Conservation (phyloP, 2,113 vertebrate genomes). For the Myotis davidii region DNA sequence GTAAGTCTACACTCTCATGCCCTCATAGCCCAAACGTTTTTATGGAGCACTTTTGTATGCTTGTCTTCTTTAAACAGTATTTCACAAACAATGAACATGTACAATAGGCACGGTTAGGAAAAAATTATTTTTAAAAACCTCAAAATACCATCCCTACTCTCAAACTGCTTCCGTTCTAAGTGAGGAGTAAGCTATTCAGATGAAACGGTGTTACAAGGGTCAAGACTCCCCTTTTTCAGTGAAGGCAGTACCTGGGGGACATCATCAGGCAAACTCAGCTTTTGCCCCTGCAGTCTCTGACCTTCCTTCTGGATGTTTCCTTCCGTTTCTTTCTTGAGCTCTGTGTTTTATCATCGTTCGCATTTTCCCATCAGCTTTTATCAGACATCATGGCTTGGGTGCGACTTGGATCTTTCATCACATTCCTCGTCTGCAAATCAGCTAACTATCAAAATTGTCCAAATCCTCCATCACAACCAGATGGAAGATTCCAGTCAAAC, state of each 20-base stretch:
- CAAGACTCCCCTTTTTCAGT: neutral
- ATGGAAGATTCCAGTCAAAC: constrained; percentile 69
- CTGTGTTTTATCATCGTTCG: constrained; percentile 16
- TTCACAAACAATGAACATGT: neutral
- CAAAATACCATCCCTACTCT: neutral
- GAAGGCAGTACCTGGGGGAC: neutral
- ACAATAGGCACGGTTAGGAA: no score
- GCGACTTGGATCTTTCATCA: constrained; percentile 39
- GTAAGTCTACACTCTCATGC: neutral
- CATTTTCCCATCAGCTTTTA: constrained; percentile 50
- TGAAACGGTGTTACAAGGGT: neutral
- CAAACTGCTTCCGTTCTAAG: neutral
- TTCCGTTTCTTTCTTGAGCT: neutral
- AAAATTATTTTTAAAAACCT: neutral
- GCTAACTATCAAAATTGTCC: constrained; percentile 67
- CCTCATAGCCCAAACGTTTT: neutral
- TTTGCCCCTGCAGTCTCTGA: neutral
- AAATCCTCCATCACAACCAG: constrained; percentile 62
- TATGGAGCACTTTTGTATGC: neutral
- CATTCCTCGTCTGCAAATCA: constrained; percentile 47
- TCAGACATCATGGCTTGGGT: neutral
- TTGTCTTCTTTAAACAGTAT: neutral
- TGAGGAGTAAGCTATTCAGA: neutral
- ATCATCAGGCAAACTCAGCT: neutral
- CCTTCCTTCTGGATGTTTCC: neutral